These are phyloP conservation scores for Ormia ochracea DNA, from an alignment of 2,888 invertebrate genomes.

Conservation along the genomic window DNA sequence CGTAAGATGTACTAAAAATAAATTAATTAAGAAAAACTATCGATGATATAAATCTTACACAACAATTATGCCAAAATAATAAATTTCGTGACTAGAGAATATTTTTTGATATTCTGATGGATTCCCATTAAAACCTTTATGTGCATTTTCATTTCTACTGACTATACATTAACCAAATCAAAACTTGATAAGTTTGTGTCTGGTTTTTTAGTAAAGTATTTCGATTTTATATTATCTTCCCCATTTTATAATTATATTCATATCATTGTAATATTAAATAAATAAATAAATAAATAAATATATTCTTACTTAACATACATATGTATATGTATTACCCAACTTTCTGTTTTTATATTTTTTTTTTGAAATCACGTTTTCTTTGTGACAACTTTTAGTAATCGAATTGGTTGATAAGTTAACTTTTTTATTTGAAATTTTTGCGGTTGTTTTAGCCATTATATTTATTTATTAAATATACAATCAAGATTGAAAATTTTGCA, in stretches of 20 bases:
- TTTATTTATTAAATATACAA: too few species aligned
- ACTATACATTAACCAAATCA: neutral
- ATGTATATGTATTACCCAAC: too few species aligned
- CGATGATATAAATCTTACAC: too few species aligned
- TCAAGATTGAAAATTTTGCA: neutral
- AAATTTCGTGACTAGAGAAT: neutral
- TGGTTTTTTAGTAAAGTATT: neutral
- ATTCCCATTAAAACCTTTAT: constrained; percentile 4
- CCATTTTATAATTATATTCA: too few species aligned
- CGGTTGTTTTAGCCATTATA: neutral
- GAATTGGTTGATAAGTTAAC: neutral
- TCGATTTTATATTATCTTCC: neutral
- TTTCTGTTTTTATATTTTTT: too few species aligned
- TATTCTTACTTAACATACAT: too few species aligned
- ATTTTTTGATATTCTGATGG: neutral
- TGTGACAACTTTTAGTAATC: neutral
- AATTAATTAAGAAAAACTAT: too few species aligned
- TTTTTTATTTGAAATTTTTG: neutral
- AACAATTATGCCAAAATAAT: too few species aligned
- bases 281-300: too few species aligned
- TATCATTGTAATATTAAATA: too few species aligned
- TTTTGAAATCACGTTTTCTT: too few species aligned
- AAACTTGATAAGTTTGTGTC: neutral
- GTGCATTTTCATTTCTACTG: neutral
- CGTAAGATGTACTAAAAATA: too few species aligned